A percentile compares a stretch with the other conserved stretches of the same genome.
Conservation (phyloP, 1,140 invertebrate genomes). For the Magallana gigas region DNA sequence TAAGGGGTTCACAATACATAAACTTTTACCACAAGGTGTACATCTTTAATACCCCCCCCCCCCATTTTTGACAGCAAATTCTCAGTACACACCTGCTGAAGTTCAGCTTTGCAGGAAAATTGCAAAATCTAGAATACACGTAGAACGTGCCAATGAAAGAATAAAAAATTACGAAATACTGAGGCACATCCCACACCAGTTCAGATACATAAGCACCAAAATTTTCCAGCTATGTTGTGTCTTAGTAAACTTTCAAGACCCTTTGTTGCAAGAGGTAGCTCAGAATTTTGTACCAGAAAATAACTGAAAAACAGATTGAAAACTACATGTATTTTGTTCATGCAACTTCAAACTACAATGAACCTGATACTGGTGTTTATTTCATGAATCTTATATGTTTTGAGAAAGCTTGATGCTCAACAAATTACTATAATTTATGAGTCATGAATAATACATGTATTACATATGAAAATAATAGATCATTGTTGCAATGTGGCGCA, state of each 20-base stretch:
- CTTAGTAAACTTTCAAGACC: conserved; percentile 6
- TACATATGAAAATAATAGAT: background rate
- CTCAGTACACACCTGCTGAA: no score
- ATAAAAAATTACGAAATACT: no score
- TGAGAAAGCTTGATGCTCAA: background rate
- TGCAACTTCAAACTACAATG: background rate
- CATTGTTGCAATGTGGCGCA: background rate
- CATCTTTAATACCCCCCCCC: no score
- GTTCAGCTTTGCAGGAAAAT: no score
- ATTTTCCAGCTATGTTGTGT: conserved; percentile 6
- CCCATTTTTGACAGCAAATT: no score
- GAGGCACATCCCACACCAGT: background rate
- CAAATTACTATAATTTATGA: background rate
- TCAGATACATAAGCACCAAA: conserved; percentile 3
- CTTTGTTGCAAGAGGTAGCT: background rate
- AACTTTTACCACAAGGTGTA: no score
- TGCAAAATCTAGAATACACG: no score
- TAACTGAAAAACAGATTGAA: background rate
- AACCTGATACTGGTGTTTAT: no score
- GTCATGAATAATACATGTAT: background rate
- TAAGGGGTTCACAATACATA: no score
- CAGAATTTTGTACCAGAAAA: background rate
- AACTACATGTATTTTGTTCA: background rate
- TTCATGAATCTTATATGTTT: no score
- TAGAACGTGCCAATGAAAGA: no score